phyloP scores from a whole-genome alignment of 64 coral and sea anemone genomes.

The Actinia equina region DNA sequence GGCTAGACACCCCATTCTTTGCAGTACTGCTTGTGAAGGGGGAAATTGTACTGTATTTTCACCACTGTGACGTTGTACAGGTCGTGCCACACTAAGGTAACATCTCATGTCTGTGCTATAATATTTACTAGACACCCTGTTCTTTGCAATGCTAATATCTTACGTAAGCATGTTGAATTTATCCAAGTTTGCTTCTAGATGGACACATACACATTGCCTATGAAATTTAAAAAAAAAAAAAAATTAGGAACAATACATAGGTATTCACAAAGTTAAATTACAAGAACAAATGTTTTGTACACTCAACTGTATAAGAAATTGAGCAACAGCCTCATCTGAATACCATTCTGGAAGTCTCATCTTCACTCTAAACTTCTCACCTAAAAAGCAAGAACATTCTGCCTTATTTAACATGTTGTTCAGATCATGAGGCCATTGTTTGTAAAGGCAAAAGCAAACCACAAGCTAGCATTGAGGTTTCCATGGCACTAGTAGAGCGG shows the following conservation, averaged over 20 bases:
- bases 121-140: too few relatives aligned
- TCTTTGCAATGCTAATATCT: neutral
- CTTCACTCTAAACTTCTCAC: conserved; percentile 90
- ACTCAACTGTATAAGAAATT: conserved; percentile 78
- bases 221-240: neutral
- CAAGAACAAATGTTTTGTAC: neutral
- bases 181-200: conserved; percentile 76
- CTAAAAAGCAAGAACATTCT: conserved; percentile 26
- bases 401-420: neutral
- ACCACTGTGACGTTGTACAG: too few relatives aligned
- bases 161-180: conserved; percentile 97
- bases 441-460: too few relatives aligned
- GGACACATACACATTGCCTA: conserved; percentile 94
- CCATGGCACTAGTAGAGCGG: neutral
- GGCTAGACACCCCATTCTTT: too few relatives aligned
- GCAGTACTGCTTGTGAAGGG: too few relatives aligned
- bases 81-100: too few relatives aligned
- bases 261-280: neutral
- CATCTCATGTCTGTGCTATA: too few relatives aligned
- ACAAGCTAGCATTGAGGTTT: too few relatives aligned
- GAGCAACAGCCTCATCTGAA: conserved; percentile 66
- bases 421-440: too few relatives aligned
- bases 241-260: neutral
- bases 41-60: too few relatives aligned
- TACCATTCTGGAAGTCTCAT: conserved; percentile 86